phyloP scores from a whole-genome alignment of 2,797 vertebrate genomes.

The Alexandromys oeconomus region DNA sequence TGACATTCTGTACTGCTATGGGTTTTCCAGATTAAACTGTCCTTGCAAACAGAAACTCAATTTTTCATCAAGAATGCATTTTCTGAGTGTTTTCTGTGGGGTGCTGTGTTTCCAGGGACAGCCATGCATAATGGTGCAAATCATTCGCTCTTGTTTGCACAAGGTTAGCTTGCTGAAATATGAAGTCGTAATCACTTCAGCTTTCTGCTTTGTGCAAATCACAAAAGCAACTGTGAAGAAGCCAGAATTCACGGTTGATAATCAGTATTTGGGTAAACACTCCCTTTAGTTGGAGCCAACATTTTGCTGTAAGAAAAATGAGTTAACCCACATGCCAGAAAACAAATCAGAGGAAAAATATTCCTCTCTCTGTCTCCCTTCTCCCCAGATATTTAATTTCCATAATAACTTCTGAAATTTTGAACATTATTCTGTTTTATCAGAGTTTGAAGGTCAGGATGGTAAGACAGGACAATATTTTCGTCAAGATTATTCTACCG shows the following conservation, averaged over 20 bases:
- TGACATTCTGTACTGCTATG: background rate
- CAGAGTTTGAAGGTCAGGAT: background rate
- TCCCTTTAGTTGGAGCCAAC: background rate
- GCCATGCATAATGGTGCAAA: background rate
- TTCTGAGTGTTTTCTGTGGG: background rate
- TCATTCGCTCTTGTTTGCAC: background rate
- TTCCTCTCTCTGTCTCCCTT: background rate
- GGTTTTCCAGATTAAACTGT: background rate
- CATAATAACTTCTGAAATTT: slow-evolving; percentile 1
- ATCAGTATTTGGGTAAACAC: background rate
- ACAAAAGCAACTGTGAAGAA: slow-evolving; percentile 42
- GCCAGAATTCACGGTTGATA: slow-evolving; percentile 54
- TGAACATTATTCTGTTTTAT: slow-evolving; percentile 18
- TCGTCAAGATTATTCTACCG: background rate
- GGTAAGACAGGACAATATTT: slow-evolving; percentile 1
- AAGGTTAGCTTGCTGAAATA: slow-evolving; percentile 63
- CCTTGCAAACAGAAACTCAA: background rate
- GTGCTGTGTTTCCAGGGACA: background rate
- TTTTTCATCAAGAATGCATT: background rate
- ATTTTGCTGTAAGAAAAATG: slow-evolving; percentile 41
- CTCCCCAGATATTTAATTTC: slow-evolving; percentile 15
- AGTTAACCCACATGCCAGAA: slow-evolving; percentile 7
- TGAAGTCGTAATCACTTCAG: slow-evolving; percentile 52
- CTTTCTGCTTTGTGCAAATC: slow-evolving; percentile 64
- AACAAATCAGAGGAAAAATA: background rate